Evolutionary conservation across 2,888 invertebrate genomes (phyloP).

Genomic region (Drosophila siamana): DNA sequence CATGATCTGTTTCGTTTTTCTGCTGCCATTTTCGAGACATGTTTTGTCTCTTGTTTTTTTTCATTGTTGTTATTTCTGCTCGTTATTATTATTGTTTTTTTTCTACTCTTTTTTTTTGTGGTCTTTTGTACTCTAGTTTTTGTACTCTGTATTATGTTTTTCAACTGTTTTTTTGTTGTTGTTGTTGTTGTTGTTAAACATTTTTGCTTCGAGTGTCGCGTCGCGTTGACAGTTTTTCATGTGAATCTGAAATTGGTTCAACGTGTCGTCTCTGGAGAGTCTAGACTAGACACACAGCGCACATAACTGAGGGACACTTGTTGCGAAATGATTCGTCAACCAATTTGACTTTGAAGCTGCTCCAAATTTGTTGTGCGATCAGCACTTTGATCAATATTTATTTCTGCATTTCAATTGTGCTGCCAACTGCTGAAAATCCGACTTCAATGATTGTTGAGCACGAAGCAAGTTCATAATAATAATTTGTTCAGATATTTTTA

Average conservation of each 20-base stretch:
- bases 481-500: too few relatives aligned
- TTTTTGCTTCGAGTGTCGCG: constrained; percentile 12
- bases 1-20: constrained; percentile 14
- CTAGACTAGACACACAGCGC: constrained; percentile 1
- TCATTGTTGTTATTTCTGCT: not conserved
- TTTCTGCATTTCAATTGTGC: not conserved
- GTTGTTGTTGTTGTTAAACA: not conserved
- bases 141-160: constrained; percentile 2
- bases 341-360: not conserved
- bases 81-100: not conserved
- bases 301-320: not conserved
- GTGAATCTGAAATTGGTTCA: constrained; percentile 29
- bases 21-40: constrained; percentile 1
- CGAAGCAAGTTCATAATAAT: too few relatives aligned
- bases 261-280: constrained; percentile 3
- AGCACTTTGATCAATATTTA: not conserved
- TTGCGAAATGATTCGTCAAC: constrained; percentile 6
- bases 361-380: not conserved
- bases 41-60: constrained; percentile 16
- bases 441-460: too few relatives aligned
- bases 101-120: constrained; percentile 1
- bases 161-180: not conserved
- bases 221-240: constrained; percentile 22
- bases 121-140: constrained; percentile 1
- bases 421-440: too few relatives aligned